Percentiles rank a stretch among this genome's conserved stretches.
Conservation (phyloP, 1,140 invertebrate genomes). For the Scaptodrosophila lebanonensis region DNA sequence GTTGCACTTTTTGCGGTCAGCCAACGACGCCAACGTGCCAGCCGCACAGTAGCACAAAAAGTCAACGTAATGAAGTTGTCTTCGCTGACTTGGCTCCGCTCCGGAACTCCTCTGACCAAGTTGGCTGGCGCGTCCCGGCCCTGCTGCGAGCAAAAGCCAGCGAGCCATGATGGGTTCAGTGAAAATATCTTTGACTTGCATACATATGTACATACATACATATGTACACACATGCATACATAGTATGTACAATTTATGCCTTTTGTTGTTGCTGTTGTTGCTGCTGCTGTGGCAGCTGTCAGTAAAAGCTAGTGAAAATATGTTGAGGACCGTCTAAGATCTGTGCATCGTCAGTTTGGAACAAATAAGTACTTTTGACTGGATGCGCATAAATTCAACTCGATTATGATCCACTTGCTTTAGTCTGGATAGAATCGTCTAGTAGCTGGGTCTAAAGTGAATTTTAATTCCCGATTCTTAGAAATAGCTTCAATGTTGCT, state of each 20-base stretch:
- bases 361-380: no score
- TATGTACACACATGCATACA: no score
- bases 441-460: no score
- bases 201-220: no score
- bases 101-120: constrained; percentile 15
- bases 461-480: no score
- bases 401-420: no score
- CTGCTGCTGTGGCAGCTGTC: constrained; percentile 15
- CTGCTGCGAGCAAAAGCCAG: constrained; percentile 21
- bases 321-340: no score
- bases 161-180: constrained; percentile 6
- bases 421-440: no score
- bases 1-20: constrained; percentile 47
- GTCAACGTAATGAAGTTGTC: constrained; percentile 75
- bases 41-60: constrained; percentile 60
- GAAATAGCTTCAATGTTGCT: no score
- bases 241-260: constrained; percentile 22
- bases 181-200: constrained; percentile 29
- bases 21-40: constrained; percentile 5
- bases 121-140: constrained; percentile 18
- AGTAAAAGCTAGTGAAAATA: constrained; percentile 13
- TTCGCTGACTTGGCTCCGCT: constrained; percentile 44
- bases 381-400: no score
- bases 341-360: no score
- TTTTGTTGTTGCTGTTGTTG: constrained; percentile 16